Evolutionary conservation across 2,888 invertebrate genomes (phyloP), one percentile per base, ranked within the genome.

Genomic region (Zeuzera pyrina): DNA sequence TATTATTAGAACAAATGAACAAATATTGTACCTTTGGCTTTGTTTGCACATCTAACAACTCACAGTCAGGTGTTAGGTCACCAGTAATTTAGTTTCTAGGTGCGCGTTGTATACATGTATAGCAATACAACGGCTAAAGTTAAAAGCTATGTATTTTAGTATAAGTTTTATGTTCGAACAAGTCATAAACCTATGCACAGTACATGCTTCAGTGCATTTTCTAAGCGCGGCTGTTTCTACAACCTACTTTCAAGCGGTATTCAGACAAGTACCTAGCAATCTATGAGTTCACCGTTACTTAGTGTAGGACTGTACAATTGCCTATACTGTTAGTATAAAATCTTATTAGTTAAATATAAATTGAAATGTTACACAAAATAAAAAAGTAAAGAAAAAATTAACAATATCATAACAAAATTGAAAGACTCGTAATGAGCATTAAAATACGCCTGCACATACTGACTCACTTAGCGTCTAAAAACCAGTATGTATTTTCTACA

Each of bases 41-140:
- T 70, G 61, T 72, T 70, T 68, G 56, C 61, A 51, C 54, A 61
- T 48, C 55, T 64, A 59, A 66, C 63, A 7, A 52, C 55, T 59
- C 39, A 44, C 58, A 52, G 46, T 44, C 53, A 53, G 50, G 54
- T 66, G 63, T 38, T 51, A 64, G 57, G 45, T 49, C n/a, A n/a
- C n/a, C n/a, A n/a, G n/a, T n/a, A n/a, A n/a, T n/a, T n/a, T n/a
- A n/a, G n/a, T n/a, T n/a, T n/a, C n/a, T n/a, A n/a, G n/a, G n/a
- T n/a, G n/a, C n/a, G n/a, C n/a, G n/a, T n/a, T n/a, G n/a, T n/a
- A n/a, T n/a, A n/a, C n/a, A n/a, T n/a, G n/a, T n/a, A n/a, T n/a
- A n/a, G n/a, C n/a, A n/a, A n/a, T n/a, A 43, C 42, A n/a, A n/a
- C n/a, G n/a, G n/a, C n/a, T n/a, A n/a, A n/a, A n/a, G n/a, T n/a